Percentiles rank a stretch among this genome's conserved stretches.
phyloP scores from a whole-genome alignment of 2,888 invertebrate genomes.

The Epistrophella euchroma region DNA sequence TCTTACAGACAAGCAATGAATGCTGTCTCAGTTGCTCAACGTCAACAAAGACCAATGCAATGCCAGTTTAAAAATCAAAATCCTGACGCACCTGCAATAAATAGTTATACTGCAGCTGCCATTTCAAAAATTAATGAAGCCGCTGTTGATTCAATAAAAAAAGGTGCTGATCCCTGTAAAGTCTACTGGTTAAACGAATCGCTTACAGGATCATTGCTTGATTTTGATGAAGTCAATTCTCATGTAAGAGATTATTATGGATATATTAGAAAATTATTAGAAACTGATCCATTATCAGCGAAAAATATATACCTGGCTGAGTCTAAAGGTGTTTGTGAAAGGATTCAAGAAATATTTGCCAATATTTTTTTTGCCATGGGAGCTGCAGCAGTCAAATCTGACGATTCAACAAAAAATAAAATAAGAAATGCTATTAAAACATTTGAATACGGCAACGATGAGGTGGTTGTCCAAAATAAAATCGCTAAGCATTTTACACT shows the following conservation, averaged over 20 bases:
- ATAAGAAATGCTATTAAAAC: background rate
- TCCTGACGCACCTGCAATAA: background rate
- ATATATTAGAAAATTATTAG: background rate
- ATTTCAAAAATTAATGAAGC: background rate
- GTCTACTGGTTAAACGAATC: background rate
- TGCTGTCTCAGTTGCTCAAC: background rate
- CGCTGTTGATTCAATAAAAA: background rate
- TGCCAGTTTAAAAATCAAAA: background rate
- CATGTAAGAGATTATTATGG: background rate
- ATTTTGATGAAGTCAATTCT: background rate
- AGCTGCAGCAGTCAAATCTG: background rate
- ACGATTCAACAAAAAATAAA: background rate
- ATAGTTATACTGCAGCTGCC: background rate
- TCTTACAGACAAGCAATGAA: background rate
- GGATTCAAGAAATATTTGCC: background rate
- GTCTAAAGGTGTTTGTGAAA: background rate
- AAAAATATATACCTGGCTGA: background rate
- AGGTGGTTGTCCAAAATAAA: background rate
- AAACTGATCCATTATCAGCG: background rate
- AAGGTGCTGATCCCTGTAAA: background rate
- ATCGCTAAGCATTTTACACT: background rate
- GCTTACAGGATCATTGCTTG: background rate
- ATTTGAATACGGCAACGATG: background rate
- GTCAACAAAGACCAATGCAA: background rate
- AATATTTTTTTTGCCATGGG: background rate